Evolutionary conservation across 2,113 vertebrate species (phyloP).

Genomic region (Tachysurus fulvidraco): DNA sequence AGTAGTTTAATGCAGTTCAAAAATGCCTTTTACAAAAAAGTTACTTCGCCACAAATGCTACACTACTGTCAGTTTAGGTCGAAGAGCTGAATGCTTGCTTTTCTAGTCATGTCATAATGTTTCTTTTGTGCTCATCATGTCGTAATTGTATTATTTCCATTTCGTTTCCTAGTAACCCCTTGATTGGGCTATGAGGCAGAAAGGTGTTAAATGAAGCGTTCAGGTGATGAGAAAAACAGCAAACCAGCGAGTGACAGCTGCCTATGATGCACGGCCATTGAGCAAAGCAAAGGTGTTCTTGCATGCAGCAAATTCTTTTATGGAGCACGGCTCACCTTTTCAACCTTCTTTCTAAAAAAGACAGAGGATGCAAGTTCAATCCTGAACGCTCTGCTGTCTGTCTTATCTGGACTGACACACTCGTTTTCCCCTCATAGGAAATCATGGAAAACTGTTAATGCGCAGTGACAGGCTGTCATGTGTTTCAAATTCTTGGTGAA

Average conservation of each 20-base stretch:
- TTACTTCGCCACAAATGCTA: neutral
- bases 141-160: constrained; percentile 46
- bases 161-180: constrained; percentile 59
- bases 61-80: constrained; percentile 9
- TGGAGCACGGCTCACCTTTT: constrained; percentile 37
- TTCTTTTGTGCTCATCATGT: constrained; percentile 23
- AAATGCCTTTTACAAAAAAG: neutral
- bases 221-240: constrained; percentile 36
- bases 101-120: constrained; percentile 36
- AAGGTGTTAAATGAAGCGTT: constrained; percentile 46
- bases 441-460: constrained; percentile 55
- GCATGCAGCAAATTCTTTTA: constrained; percentile 18
- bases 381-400: constrained; percentile 30
- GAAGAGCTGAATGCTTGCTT: neutral
- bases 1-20: neutral
- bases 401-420: constrained; percentile 32
- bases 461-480: constrained; percentile 49
- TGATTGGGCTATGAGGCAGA: constrained; percentile 28
- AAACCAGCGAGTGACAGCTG: constrained; percentile 47
- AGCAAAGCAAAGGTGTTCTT: constrained; percentile 29
- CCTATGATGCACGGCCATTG: constrained; percentile 20
- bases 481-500: constrained; percentile 31
- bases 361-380: constrained; percentile 35
- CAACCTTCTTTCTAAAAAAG: constrained; percentile 17
- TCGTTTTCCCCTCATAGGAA: constrained; percentile 16